Evolutionary conservation across 30 jellyfish, hydroid and myxozoan species (phyloP), one percentile per base, ranked within the genome.

Genomic region (Cassiopea andromeda): DNA sequence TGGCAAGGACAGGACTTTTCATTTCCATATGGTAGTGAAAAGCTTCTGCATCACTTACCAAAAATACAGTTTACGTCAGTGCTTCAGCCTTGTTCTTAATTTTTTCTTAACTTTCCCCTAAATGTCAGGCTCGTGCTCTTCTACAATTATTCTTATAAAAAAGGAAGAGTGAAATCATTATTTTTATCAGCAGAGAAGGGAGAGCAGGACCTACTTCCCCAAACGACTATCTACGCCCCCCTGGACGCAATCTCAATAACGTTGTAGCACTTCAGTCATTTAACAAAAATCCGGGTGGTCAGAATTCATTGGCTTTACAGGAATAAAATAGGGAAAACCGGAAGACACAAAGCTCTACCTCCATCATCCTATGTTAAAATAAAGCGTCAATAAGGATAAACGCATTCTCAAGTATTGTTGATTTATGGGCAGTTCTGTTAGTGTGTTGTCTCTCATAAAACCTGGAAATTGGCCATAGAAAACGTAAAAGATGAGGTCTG

Each of bases 401-500:
- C 81, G 15, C n/a, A 44, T 14, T 58, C 69, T 10, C 50, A 47
- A 81, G 10, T 68, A 16, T 43, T 50, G 66, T 15, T 80, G 90
- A 81, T 81, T 81, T 60, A 81, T 67, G 90, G 73, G 82, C 73
- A 81, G 82, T 81, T 81, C 43, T 64, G 67, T 81, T 73, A 43
- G 90, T 13, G 69, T n/a, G 18, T 71, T 46, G 90, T 81, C 90
- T 81, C 81, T 73, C 90, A 45, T 66, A 81, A 67, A 68, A 61
- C 73, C 90, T 81, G 82, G 16, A 67, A 81, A 81, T 81, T 81
- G 90, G 49, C 49, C 90, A 69, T 58, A 58, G 80, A 58, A 44
- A 80, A 80, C 45, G 44, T 80, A 27, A 44, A 18, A 81, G 47
- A 81, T 48, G 90, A 81, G 90, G 89, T 57, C 60, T 17, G 66